Evolutionary conservation across 2,113 vertebrate species (phyloP).

Genomic region (Anthoscopus minutus): DNA sequence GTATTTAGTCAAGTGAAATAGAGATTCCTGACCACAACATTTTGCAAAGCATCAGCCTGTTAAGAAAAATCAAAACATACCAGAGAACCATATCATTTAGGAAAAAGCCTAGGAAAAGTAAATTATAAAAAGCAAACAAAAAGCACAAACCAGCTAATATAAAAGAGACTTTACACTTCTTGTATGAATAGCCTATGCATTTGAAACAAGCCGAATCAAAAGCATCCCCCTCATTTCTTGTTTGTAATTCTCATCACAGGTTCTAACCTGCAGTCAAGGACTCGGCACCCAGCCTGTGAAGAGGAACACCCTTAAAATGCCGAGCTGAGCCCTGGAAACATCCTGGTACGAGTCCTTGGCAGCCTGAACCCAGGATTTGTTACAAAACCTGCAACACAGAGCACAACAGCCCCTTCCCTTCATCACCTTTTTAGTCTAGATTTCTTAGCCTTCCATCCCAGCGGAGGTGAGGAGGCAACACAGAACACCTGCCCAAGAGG

Average conservation of each 20-base stretch:
- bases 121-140: neutral
- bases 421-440: neutral
- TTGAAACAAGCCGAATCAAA: neutral
- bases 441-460: neutral
- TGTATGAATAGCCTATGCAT: neutral
- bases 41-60: neutral
- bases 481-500: neutral
- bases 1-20: neutral
- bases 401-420: neutral
- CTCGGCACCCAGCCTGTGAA: neutral
- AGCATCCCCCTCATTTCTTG: neutral
- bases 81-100: neutral
- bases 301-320: neutral
- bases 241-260: neutral
- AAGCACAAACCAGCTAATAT: neutral
- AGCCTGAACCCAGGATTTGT: neutral
- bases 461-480: neutral
- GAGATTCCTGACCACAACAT: neutral
- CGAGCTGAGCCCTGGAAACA: neutral
- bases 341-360: neutral
- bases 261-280: constrained; percentile 23
- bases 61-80: neutral
- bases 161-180: neutral
- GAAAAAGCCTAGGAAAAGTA: neutral
- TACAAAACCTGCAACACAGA: neutral